Evolutionary conservation across 2,888 invertebrate genomes (phyloP).

Genomic region (Hypsopygia costalis): DNA sequence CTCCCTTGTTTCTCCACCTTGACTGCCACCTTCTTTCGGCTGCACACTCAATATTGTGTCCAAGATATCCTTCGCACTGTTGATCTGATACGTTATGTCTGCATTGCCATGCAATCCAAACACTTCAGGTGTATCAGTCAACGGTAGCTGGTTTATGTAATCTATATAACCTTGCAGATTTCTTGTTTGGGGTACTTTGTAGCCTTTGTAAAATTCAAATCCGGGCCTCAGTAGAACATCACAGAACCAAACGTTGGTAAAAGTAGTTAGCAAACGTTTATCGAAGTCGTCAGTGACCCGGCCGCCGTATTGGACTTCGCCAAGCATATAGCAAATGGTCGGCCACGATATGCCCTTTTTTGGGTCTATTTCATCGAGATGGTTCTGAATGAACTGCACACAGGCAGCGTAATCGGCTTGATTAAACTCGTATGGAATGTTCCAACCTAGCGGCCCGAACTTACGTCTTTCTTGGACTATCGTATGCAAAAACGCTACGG

Average conservation of each 20-base stretch:
- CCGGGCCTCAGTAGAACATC: constrained; percentile 91
- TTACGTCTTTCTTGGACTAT: constrained; percentile 97
- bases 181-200: constrained; percentile 93
- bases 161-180: constrained; percentile 89
- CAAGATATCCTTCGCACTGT: constrained; percentile 95
- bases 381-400: constrained; percentile 97
- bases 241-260: constrained; percentile 97
- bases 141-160: constrained; percentile 91
- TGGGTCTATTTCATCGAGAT: constrained; percentile 97
- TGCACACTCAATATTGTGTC: constrained; percentile 98
- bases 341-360: constrained; percentile 99
- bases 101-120: constrained; percentile 98
- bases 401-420: constrained; percentile 98
- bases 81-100: constrained; percentile 98
- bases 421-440: constrained; percentile 97
- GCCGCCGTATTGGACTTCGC: constrained; percentile 94
- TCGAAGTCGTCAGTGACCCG: constrained; percentile 98
- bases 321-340: constrained; percentile 98
- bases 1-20: constrained; percentile 96
- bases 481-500: constrained; percentile 96
- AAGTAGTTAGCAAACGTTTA: constrained; percentile 94
- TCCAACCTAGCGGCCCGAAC: constrained; percentile 98
- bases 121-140: constrained; percentile 95
- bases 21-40: constrained; percentile 95
- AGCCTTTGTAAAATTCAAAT: constrained; percentile 96